phyloP scores from a whole-genome alignment of 1,140 invertebrate species.

The Chrysomallon squamiferum region DNA sequence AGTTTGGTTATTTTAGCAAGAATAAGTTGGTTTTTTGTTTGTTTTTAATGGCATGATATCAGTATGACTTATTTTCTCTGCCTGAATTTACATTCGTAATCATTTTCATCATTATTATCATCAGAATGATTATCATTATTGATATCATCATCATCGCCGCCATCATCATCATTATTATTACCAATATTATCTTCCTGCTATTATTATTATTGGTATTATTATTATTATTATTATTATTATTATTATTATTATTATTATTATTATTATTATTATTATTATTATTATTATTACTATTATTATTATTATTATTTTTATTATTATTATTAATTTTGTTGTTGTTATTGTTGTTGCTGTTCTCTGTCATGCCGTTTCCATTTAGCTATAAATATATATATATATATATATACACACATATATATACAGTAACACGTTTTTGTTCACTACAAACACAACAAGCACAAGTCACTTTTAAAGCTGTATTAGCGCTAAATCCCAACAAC shows the following conservation, averaged over 20 bases:
- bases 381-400: too few relatives aligned
- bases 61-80: too few relatives aligned
- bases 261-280: constrained; percentile 3
- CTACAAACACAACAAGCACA: too few relatives aligned
- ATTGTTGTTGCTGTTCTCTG: not conserved
- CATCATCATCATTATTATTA: constrained; percentile 3
- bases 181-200: not conserved
- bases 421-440: too few relatives aligned
- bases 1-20: too few relatives aligned
- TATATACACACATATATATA: too few relatives aligned
- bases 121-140: not conserved
- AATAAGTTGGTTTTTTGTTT: too few relatives aligned
- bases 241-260: not conserved
- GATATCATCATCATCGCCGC: not conserved
- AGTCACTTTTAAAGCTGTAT: too few relatives aligned
- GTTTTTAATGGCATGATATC: too few relatives aligned
- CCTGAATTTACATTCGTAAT: too few relatives aligned
- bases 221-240: not conserved
- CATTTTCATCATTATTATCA: not conserved
- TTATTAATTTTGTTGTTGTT: not conserved
- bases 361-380: too few relatives aligned
- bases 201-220: not conserved
- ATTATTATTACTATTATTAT: not conserved
- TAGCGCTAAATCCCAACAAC: too few relatives aligned
- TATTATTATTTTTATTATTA: not conserved